These are phyloP conservation scores for Ochotona curzoniae DNA, from an alignment of 2,113 vertebrate species.

Conservation along the genomic window DNA sequence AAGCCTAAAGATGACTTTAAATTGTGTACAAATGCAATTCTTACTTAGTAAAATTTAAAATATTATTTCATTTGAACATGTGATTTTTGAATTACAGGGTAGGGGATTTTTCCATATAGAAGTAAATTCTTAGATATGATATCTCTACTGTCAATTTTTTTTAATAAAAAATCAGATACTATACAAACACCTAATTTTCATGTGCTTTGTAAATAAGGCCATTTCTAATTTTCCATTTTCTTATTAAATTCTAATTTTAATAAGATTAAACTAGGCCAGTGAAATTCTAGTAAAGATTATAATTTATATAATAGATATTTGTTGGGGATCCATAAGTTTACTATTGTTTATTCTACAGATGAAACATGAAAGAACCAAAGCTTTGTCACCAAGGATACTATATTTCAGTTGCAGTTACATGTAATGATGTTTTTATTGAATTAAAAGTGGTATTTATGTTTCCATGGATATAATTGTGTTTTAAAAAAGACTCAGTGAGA, in stretches of 20 bases:
- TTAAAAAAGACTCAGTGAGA: not conserved
- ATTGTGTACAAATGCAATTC: not conserved
- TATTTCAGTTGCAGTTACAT: not conserved
- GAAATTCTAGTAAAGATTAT: not conserved
- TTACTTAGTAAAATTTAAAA: not conserved
- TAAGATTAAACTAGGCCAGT: not conserved
- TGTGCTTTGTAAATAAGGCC: not conserved
- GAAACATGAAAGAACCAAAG: not conserved
- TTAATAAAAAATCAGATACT: not conserved
- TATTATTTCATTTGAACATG: not conserved
- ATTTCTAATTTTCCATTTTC: not conserved
- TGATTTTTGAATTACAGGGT: not conserved
- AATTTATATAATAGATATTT: not conserved
- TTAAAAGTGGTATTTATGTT: not conserved
- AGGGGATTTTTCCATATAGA: not conserved
- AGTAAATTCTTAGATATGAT: not conserved
- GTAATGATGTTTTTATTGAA: not conserved
- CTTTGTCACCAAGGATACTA: not conserved
- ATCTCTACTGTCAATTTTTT: not conserved
- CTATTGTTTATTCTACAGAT: not conserved
- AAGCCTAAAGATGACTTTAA: not conserved
- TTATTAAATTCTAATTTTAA: not conserved
- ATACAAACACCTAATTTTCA: not conserved
- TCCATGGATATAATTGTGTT: not conserved
- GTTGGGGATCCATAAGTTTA: not conserved